Evolutionary conservation across 2,888 invertebrate species (phyloP), one percentile per base, ranked within the genome.

Genomic region (Agrochola lota): DNA sequence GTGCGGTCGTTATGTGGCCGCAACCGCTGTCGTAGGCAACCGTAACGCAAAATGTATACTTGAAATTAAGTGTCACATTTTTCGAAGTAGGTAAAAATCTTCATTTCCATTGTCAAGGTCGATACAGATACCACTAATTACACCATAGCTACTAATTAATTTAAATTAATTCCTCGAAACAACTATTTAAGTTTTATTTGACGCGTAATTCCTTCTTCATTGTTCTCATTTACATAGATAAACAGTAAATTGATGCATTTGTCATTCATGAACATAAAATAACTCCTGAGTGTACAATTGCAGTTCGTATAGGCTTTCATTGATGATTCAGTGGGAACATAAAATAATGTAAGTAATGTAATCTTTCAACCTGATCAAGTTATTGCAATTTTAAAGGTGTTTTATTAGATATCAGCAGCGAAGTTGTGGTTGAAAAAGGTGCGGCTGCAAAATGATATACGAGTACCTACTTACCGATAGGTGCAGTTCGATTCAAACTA

Each of bases 211-310:
- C 23, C 6, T 60, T 72, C 35, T 60, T 35, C 46, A 26, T 57
- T 64, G 46, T 72, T 74, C 30, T 49, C 46, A 71, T 77, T 82
- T 63, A n/a, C 75, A 68, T 80, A 72, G 35, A 62, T 43, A 66
- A 7, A 49, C 1, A 60, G 3, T 26, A 55, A n/a, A n/a, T 72
- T 63, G 30, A 70, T 74, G 59, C n/a, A 40, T 68, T 87, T 75
- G 71, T 78, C 76, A 85, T 77, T 85, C 64, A 83, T 69, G 12
- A 74, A 77, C 26, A 76, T 80, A 75, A 83, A 68, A 63, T 40
- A 71, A 81, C 55, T 40, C 71, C 23, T 6, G 23, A n/a, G 74
- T 76, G 20, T 72, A 52, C 23, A 62, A 52, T 87, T 70, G 23
- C 57, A 71, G 11, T 49, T 67, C n/a, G 23, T 75, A 69, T 30